A percentile compares a stretch with the other conserved stretches of the same genome.
These are phyloP conservation scores for Branchellion lobata DNA, from an alignment of 2,888 invertebrate genomes.

Conservation along the genomic window DNA sequence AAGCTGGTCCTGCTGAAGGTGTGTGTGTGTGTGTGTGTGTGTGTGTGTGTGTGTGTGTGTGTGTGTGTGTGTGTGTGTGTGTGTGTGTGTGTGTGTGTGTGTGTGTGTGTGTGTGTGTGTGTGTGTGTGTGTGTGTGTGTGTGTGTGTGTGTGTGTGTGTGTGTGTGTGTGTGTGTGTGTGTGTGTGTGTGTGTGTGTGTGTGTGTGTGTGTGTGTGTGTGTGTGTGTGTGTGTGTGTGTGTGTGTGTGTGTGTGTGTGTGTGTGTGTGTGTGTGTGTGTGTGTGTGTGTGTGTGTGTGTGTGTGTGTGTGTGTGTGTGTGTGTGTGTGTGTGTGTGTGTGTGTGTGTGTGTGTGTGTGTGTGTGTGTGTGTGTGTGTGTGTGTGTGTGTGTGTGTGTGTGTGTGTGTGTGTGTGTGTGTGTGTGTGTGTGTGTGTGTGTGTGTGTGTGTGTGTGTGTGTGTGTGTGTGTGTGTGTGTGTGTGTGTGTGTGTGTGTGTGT, in stretches of 20 bases:
- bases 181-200: slow-evolving; percentile 36
- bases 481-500: not conserved
- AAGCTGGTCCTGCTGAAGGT: not conserved
- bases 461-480: not conserved
- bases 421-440: slow-evolving; percentile 2
- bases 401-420: not conserved
- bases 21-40: not conserved
- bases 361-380: no score
- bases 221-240: slow-evolving; percentile 32
- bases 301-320: slow-evolving; percentile 11
- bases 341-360: not conserved
- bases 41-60: slow-evolving; percentile 8
- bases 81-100: slow-evolving; percentile 21
- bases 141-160: slow-evolving; percentile 28
- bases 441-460: slow-evolving; percentile 11
- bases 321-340: not conserved
- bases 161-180: slow-evolving; percentile 11
- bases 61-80: slow-evolving; percentile 26
- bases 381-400: not conserved
- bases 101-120: slow-evolving; percentile 5
- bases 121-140: slow-evolving; percentile 13
- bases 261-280: not conserved
- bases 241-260: not conserved
- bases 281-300: slow-evolving; percentile 2
- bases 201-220: slow-evolving; percentile 36